Base-by-base conservation (phyloP, 2,797 vertebrate species). In the Enteromius afrohamiltoni region DNA sequence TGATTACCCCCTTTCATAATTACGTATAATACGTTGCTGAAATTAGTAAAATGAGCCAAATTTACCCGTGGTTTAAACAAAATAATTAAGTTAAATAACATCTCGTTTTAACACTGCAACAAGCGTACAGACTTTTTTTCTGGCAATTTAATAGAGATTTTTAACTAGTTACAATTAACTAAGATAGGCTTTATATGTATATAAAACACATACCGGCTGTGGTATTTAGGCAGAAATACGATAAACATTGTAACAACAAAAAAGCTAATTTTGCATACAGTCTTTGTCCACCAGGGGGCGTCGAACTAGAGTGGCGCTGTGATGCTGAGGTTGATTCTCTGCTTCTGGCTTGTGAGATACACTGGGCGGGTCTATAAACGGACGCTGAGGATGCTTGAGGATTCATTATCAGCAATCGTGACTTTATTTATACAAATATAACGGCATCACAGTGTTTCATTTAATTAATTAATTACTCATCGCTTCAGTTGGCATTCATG, bases 361-460 rank as follows among this genome's bases (percentile, higher is more conserved):
- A 55, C 71, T 21, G 68, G 74, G 85, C 68, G 74, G 82, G 65
- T 64, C 68, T 67, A 42, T 42, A 49, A n/a, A 6, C 53, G 17
- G 68, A 45, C 40, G 47, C 69, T 21, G 65, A 84, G 51, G 87
- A 88, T 88, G 85, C 85, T 80, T n/a, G 40, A 40, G 19, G 70
- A 83, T 75, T 60, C 58, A 21, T 31, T 21, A 40, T 65, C 23
- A 49, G 11, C 49, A 76, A 51, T 9, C 14, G 40, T 21, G 10
- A 6, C 42, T 65, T 76, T 4, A 45, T 84, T 79, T 40, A n/a
- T n/a, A n/a, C 2, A 19, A 31, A 47, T 2, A 17, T 49, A 82
- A 77, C 62, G 17, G 1, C 21, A 42, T 42, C 21, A 17, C 9
- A 16, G 80, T 4, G 53, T 23, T 81, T 42, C 31, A 3, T 40